A percentile compares a stretch with the other conserved stretches of the same genome.
Conservation (phyloP, 2,797 vertebrate genomes). For the Acanthopagrus latus region DNA sequence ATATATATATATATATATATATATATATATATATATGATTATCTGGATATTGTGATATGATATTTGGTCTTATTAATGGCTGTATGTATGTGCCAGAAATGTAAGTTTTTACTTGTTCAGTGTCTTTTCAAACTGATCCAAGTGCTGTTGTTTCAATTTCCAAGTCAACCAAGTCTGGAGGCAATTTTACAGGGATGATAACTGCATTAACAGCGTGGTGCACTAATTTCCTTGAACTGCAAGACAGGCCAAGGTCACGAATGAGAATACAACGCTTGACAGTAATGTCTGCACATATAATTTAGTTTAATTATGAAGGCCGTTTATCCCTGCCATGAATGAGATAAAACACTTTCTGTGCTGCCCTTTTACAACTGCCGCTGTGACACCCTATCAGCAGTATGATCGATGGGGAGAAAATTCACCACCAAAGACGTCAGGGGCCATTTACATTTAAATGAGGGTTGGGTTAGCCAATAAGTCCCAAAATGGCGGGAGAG, state of each 20-base stretch:
- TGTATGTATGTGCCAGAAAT: not conserved
- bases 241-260: conserved; percentile 4
- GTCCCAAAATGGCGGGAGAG: conserved; percentile 42
- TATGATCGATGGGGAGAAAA: conserved; percentile 59
- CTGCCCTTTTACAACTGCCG: conserved; percentile 21
- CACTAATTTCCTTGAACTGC: not conserved
- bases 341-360: conserved; percentile 23
- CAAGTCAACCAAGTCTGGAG: not conserved
- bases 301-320: conserved; percentile 13
- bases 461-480: conserved; percentile 66
- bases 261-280: conserved; percentile 4
- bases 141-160: not conserved
- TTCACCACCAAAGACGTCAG: conserved; percentile 32
- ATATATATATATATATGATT: too few species aligned
- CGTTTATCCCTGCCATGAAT: not conserved
- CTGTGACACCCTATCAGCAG: conserved; percentile 35
- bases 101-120: not conserved
- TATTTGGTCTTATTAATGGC: too few species aligned
- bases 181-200: not conserved
- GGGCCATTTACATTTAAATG: conserved; percentile 80
- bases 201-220: not conserved
- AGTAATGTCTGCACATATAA: not conserved
- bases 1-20: too few species aligned
- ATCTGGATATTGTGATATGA: too few species aligned
- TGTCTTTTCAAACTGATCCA: not conserved